Conservation (phyloP, 1,140 invertebrate species). For the Stegodyphus mimosarum region DNA sequence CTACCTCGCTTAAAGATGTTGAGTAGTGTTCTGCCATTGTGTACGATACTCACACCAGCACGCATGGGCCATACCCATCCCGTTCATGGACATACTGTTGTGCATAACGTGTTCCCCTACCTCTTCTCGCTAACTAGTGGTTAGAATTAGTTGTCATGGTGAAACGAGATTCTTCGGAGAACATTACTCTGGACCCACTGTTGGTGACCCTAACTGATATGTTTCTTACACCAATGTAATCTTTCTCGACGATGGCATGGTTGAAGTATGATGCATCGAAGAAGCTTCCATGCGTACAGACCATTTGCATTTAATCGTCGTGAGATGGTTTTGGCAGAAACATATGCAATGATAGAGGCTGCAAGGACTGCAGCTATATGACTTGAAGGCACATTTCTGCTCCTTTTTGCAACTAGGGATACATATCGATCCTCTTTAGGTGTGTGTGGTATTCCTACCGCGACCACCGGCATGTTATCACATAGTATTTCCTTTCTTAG, state of each 20-base stretch:
- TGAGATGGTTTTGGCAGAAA: not conserved
- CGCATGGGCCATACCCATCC: not conserved
- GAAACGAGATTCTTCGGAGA: not conserved
- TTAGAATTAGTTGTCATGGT: not conserved
- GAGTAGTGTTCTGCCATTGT: not conserved
- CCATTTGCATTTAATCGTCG: not conserved
- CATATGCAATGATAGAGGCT: not conserved
- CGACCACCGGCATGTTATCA: not conserved
- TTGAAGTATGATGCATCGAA: not conserved
- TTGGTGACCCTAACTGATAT: not conserved
- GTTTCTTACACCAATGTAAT: not conserved
- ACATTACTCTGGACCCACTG: not conserved
- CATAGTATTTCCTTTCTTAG: not conserved
- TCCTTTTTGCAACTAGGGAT: not conserved
- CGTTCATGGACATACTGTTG: not conserved
- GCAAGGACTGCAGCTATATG: not conserved
- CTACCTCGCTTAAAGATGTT: not conserved
- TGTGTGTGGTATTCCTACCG: not conserved
- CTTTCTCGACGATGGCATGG: not conserved
- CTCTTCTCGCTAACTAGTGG: not conserved
- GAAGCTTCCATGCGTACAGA: not conserved
- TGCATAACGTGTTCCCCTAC: not conserved
- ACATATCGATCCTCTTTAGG: conserved; percentile 4
- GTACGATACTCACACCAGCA: not conserved
- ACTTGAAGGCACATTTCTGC: not conserved